Evolutionary conservation across 2,113 vertebrate species (phyloP), one percentile per base, ranked within the genome.

Genomic region (Leptodactylus fuscus): DNA sequence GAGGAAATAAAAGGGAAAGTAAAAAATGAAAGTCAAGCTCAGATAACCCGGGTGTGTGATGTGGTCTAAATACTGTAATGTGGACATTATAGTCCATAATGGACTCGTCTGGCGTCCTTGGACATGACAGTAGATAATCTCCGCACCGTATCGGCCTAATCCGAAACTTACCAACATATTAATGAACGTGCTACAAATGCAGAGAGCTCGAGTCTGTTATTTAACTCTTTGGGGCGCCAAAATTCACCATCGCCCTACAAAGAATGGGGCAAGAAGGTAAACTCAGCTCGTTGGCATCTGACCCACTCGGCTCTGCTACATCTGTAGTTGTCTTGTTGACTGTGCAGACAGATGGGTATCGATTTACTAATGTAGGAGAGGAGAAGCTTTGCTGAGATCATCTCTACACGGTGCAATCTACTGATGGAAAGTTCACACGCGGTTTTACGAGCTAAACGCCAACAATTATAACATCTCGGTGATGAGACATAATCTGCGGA

Each of bases 381-480:
- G 55, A 60, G 46, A n/a, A 48, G 77, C 76, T 79, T 79, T 78
- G 48, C 34, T 24, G 76, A 79, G 76, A 79, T 79, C 76, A 79
- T 79, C 76, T 60, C 12, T 15, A 79, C 22, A 58, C 36, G 16
- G n/a, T 60, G 51, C 76, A 79, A 79, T 79, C 76, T 58, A 60
- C 76, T 79, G 76, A 76, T 76, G 74, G 74, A 79, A 60, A 36
- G 34, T 51, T 60, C 34, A 16, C 34, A 18, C 29, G 32, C 75
- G 22, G 55, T n/a, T 58, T 18, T 62, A 60, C 22, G 34, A 80
- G 77, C 77, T 44, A 44, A 80, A 80, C 77, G 13, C 48, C 0
- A 51, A 46, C 77, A 62, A 80, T 80, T 80, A 80, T 27, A 62
- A 80, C 77, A 38, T 60, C 55, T 60, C 55, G 44, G 34, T 62